phyloP scores from a whole-genome alignment of 2,888 invertebrate species.

The Melikaiella ostensackeni region DNA sequence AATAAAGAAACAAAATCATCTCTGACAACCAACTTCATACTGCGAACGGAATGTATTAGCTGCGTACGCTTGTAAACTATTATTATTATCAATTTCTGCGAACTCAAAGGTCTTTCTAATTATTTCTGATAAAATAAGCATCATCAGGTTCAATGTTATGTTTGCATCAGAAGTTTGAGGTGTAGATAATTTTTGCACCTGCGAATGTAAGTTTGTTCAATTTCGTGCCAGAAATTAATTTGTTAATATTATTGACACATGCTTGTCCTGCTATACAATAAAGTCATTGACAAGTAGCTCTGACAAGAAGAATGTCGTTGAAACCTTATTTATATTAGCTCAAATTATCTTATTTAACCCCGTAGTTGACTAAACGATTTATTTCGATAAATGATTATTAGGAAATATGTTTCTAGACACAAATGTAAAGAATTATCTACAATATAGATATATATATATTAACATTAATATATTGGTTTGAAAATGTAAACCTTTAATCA shows the following conservation, averaged over 20 bases:
- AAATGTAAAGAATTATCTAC: neutral
- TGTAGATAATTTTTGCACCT: neutral
- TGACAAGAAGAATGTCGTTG: neutral
- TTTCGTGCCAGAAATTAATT: neutral
- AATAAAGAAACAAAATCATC: too few relatives aligned
- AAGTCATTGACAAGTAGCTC: neutral
- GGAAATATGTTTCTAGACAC: neutral
- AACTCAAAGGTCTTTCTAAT: neutral
- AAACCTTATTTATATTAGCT: neutral
- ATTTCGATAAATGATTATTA: neutral
- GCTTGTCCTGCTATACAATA: neutral
- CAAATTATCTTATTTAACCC: neutral
- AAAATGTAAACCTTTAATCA: too few relatives aligned
- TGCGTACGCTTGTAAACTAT: too few relatives aligned
- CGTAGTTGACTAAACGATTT: neutral
- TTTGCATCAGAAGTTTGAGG: neutral
- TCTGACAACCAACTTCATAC: too few relatives aligned
- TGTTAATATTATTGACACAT: neutral
- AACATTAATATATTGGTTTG: too few relatives aligned
- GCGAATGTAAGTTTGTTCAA: neutral
- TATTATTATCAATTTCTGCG: too few relatives aligned
- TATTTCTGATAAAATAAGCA: neutral
- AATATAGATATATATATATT: too few relatives aligned
- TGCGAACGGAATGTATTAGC: too few relatives aligned
- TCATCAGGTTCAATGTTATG: neutral